A percentile compares a stretch with the other conserved stretches of the same genome.
phyloP scores from a whole-genome alignment of 2,888 invertebrate species.

The Cephonodes hylas region DNA sequence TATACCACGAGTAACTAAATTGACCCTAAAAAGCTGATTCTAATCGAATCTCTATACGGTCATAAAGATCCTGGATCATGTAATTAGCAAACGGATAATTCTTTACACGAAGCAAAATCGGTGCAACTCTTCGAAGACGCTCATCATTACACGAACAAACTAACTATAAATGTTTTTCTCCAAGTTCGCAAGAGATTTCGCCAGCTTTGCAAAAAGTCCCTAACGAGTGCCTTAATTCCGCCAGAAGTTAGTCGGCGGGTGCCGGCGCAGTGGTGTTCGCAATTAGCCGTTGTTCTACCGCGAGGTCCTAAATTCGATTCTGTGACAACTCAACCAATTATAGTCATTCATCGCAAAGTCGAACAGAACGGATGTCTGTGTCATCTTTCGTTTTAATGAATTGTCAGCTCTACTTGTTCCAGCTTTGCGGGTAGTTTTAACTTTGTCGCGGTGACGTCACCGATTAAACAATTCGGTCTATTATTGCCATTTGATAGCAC shows the following conservation, averaged over 20 bases:
- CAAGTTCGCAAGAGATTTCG: conserved; percentile 62
- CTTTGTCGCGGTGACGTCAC: not conserved
- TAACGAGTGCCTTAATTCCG: conserved; percentile 72
- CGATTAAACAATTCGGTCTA: not conserved
- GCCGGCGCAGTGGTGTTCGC: conserved; percentile 51
- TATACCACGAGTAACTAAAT: too few species aligned
- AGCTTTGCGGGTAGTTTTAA: not conserved
- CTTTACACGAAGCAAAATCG: conserved; percentile 23
- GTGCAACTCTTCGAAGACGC: conserved; percentile 18
- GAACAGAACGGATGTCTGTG: conserved; percentile 18
- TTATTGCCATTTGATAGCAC: not conserved
- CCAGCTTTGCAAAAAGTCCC: conserved; percentile 65
- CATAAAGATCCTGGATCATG: not conserved
- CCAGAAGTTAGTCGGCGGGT: conserved; percentile 53
- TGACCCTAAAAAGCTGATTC: not conserved
- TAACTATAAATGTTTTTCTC: conserved; percentile 56
- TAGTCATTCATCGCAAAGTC: conserved; percentile 46
- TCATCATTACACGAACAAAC: conserved; percentile 45
- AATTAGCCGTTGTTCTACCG: conserved; percentile 56
- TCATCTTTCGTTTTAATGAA: not conserved
- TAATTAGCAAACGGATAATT: not conserved
- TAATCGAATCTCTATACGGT: too few species aligned
- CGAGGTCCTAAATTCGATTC: conserved; percentile 26
- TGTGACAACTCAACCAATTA: conserved; percentile 45
- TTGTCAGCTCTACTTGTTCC: not conserved